Percentiles rank a stretch among this genome's conserved stretches.
Evolutionary conservation across 2,888 invertebrate species (phyloP).

Genomic region (Cryptocheilus praepositus): DNA sequence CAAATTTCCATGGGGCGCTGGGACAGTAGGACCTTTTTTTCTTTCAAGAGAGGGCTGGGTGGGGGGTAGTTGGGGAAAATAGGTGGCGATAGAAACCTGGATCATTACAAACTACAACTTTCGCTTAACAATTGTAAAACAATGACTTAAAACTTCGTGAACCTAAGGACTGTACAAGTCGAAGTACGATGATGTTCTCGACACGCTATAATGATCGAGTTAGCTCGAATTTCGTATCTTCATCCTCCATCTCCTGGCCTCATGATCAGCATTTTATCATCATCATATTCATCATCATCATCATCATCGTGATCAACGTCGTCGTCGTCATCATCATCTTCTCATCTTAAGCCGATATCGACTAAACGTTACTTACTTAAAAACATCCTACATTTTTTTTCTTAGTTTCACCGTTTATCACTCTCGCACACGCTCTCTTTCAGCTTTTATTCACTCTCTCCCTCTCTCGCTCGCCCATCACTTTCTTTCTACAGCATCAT

Average conservation of each 20-base stretch:
- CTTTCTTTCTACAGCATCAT: constrained; percentile 37
- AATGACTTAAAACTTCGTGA: constrained; percentile 69
- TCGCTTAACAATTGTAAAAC: constrained; percentile 68
- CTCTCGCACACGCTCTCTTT: constrained; percentile 30
- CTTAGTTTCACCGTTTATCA: constrained; percentile 25
- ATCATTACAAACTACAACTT: constrained; percentile 50
- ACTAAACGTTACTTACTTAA: constrained; percentile 65
- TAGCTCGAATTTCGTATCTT: constrained; percentile 53
- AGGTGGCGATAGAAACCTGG: constrained; percentile 34
- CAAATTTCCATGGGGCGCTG: too few species aligned
- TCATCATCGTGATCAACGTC: background rate
- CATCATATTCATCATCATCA: background rate
- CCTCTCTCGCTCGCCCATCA: background rate
- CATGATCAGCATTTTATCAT: constrained; percentile 12
- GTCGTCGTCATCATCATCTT: constrained; percentile 20
- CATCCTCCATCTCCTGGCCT: constrained; percentile 7
- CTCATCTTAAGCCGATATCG: constrained; percentile 66
- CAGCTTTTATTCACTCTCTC: constrained; percentile 17
- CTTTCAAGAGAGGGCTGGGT: constrained; percentile 8
- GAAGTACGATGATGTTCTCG: constrained; percentile 64
- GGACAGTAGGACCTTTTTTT: too few species aligned
- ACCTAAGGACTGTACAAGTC: constrained; percentile 70
- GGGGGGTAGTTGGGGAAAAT: constrained; percentile 14
- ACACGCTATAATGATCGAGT: constrained; percentile 49
- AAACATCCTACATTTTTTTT: constrained; percentile 67